Percentiles rank a stretch among this genome's conserved stretches.
These are phyloP conservation scores for Mormoops blainvillei DNA, from an alignment of 2,113 vertebrate genomes.

Conservation along the genomic window DNA sequence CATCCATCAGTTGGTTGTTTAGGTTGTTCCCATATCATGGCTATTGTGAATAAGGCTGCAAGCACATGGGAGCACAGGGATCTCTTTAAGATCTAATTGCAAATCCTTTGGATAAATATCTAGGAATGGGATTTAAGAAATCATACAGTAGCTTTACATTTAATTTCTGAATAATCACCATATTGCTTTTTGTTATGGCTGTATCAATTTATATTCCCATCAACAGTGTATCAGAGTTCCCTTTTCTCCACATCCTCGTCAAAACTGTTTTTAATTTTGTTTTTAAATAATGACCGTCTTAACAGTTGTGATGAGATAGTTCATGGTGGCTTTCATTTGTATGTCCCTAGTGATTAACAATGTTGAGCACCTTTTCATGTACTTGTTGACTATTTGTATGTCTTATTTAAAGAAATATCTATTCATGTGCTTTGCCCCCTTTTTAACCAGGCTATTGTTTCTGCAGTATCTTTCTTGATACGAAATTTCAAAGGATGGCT, in stretches of 20 bases:
- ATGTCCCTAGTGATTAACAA: not conserved
- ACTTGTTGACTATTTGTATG: not conserved
- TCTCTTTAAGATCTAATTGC: not conserved
- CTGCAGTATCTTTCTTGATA: not conserved
- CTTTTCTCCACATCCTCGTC: not conserved
- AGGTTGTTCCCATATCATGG: not conserved
- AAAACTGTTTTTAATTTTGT: not conserved
- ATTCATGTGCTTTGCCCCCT: not conserved
- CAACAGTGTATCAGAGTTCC: not conserved
- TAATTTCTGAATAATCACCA: not conserved
- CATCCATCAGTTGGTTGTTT: not conserved
- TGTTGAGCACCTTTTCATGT: not conserved
- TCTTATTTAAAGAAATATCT: not conserved
- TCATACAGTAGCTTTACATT: not conserved
- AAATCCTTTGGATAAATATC: not conserved
- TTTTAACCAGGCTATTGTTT: not conserved
- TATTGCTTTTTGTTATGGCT: not conserved
- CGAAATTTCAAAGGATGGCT: not conserved
- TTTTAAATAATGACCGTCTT: not conserved
- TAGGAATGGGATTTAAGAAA: not conserved
- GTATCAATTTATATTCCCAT: not conserved
- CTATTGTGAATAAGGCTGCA: not conserved
- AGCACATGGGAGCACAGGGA: not conserved
- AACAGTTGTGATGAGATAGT: not conserved
- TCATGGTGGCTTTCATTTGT: not conserved